These are phyloP conservation scores for Plectrocnemia conspersa DNA, from an alignment of 1,140 invertebrate species.

Conservation along the genomic window DNA sequence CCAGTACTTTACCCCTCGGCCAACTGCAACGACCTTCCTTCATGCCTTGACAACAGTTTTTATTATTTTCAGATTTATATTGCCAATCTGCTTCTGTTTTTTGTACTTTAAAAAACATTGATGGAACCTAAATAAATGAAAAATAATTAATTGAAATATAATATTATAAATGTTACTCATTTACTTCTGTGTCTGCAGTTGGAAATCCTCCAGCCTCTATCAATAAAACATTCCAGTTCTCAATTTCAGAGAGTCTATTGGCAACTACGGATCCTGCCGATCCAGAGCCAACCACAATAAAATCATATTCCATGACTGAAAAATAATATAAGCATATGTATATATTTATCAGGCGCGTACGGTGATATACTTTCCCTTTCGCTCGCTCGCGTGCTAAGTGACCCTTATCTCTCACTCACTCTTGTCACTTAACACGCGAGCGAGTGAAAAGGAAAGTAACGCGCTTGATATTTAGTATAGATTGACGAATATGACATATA, in stretches of 20 bases:
- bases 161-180: no score
- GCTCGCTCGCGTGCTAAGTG: no score
- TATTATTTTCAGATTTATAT: conserved; percentile 51
- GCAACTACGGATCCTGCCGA: conserved; percentile 53
- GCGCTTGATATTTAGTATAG: no score
- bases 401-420: no score
- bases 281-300: conserved; percentile 39
- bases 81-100: conserved; percentile 50
- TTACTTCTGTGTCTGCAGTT: conserved; percentile 33
- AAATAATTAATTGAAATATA: no score
- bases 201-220: conserved; percentile 44
- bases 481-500: no score
- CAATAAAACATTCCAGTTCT: conserved; percentile 39
- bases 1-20: conserved; percentile 46
- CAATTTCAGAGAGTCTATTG: conserved; percentile 48
- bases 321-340: neutral
- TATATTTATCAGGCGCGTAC: no score
- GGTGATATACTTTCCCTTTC: no score
- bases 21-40: conserved; percentile 39
- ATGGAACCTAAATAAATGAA: conserved; percentile 21
- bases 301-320: conserved; percentile 36
- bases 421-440: no score
- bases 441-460: no score
- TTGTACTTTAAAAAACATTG: neutral
- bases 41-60: conserved; percentile 41